Base-by-base conservation (phyloP, 92 coral and sea anemone species). In the Virgularia gustaviana region DNA sequence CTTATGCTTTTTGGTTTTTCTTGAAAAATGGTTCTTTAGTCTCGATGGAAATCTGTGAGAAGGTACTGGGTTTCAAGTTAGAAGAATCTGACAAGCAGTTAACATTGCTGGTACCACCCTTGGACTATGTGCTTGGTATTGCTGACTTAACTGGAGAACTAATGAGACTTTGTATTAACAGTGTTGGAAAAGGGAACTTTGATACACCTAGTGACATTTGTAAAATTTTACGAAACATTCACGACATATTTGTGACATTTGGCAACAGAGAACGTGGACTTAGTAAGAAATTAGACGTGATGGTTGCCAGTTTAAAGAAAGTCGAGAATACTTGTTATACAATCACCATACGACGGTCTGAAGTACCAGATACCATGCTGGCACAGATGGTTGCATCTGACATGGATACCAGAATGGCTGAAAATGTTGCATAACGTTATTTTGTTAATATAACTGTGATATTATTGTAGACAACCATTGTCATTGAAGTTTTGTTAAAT, bases 81-180 rank as follows among this genome's bases (percentile, higher is more conserved):
- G 87, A 57, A 16, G 55, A 4, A 25, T 54, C 24, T 1, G 65
- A 58, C 4, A 34, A 30, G n/a, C 44, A 30, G 38, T 44, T 79
- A 32, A 54, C 20, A 28, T 75, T 91, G 13, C 52, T 71, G n/a
- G 70, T 87, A 30, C 86, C 79, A 53, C 94, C 96, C 22, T 79
- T 81, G 6, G 95, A 94, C 49, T 94, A 87, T 54, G 51, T 90
- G 25, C 89, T 94, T 34, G 99, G 99, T 20, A 70, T 94, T 33
- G 92, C 99, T n/a, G 99, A 94, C 77, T 77, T 94, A 38, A 94
- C 99, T 0, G 99, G 99, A 7, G 99, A 94, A 57, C 37, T 94
- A 45, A 94, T 94, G 99, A 87, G 99, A 9, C 75, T 94, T 22
- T 85, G 94, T 30, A 73, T 94, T 13, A 94, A 94, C 79, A 84